Conservation (phyloP, 2,888 invertebrate genomes). For the Aspidapion aeneum region DNA sequence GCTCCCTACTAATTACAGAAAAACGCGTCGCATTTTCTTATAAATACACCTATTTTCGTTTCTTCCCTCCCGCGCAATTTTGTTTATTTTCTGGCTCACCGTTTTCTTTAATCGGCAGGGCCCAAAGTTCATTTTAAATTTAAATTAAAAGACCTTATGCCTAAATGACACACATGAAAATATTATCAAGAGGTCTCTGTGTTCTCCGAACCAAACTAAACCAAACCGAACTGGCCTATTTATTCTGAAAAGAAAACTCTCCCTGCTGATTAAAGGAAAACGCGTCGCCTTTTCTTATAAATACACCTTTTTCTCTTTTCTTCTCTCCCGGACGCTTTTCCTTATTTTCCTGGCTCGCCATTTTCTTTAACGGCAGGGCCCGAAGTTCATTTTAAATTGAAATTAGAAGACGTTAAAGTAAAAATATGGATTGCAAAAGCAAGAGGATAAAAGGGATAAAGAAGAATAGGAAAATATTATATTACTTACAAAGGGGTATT, state of each 20-base stretch:
- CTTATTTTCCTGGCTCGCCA: neutral
- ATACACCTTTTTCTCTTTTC: neutral
- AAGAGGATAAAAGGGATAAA: too few species aligned
- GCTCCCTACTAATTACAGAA: neutral
- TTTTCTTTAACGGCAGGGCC: constrained; percentile 1
- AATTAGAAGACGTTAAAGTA: neutral
- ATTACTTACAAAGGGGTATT: too few species aligned
- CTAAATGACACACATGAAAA: too few species aligned
- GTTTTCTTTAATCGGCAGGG: neutral
- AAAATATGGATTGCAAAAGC: neutral
- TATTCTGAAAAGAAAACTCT: constrained; percentile 35
- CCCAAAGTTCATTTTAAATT: constrained; percentile 1
- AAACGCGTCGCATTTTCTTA: neutral
- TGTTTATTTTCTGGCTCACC: neutral
- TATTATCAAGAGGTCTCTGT: too few species aligned
- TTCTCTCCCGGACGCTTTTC: neutral
- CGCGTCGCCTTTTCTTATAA: neutral
- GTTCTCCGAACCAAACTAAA: too few species aligned
- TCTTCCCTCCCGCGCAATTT: neutral
- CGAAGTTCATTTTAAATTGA: constrained; percentile 1
- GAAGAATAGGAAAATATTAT: too few species aligned
- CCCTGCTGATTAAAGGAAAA: neutral
- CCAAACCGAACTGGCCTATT: too few species aligned
- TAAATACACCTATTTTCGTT: neutral
- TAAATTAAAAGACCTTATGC: neutral